A percentile compares a stretch with the other conserved stretches of the same genome.
Conservation (phyloP, 2,888 invertebrate genomes). For the Drosophila eohydei region DNA sequence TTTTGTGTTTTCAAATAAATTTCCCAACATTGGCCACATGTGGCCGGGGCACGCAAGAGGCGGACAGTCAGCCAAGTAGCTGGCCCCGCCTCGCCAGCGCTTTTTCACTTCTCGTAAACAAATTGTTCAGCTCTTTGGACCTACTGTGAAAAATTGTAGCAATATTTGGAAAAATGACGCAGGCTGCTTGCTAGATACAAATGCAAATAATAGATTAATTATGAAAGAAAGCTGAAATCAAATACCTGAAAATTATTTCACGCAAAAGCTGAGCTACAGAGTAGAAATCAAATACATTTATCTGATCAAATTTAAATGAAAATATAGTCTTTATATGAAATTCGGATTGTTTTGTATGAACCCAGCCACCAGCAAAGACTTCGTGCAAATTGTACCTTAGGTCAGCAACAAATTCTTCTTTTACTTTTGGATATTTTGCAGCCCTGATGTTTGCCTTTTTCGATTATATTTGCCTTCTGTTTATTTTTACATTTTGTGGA, state of each 20-base stretch:
- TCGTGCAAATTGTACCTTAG: neutral
- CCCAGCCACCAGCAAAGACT: neutral
- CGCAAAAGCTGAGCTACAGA: neutral
- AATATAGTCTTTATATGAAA: neutral
- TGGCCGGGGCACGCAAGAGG: slow-evolving; percentile 41
- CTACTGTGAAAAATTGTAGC: slow-evolving; percentile 47
- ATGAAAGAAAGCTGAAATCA: neutral
- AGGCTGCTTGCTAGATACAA: slow-evolving; percentile 34
- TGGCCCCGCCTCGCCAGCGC: slow-evolving; percentile 43
- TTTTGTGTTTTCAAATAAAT: slow-evolving; percentile 36
- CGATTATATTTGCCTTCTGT: slow-evolving; percentile 13
- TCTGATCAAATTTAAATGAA: neutral
- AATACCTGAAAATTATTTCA: no score
- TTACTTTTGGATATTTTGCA: neutral
- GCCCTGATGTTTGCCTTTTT: neutral
- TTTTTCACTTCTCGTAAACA: slow-evolving; percentile 56
- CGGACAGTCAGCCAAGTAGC: slow-evolving; percentile 36
- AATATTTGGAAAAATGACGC: slow-evolving; percentile 40
- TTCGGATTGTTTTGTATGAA: neutral
- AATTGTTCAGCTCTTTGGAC: slow-evolving; percentile 50
- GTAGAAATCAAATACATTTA: neutral
- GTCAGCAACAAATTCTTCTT: neutral
- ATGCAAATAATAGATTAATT: slow-evolving; percentile 17
- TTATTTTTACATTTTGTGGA: slow-evolving; percentile 39
- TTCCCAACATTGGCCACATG: slow-evolving; percentile 59